Evolutionary conservation across 2,797 vertebrate species (phyloP).

Genomic region (Scleropages formosus): DNA sequence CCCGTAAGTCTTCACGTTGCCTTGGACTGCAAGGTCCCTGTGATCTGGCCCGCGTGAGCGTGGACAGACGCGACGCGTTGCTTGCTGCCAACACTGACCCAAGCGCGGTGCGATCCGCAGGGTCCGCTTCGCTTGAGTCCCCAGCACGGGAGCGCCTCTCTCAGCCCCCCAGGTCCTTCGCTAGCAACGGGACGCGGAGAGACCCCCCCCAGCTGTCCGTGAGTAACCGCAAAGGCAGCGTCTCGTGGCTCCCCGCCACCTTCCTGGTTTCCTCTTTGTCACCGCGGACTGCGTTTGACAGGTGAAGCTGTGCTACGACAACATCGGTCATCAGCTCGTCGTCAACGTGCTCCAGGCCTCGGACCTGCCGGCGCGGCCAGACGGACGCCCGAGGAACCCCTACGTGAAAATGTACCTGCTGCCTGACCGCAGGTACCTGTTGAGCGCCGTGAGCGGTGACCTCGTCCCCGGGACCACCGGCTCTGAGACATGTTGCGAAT

Average conservation of each 20-base stretch:
- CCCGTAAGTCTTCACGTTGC: slow-evolving; percentile 78
- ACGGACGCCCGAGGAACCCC: slow-evolving; percentile 91
- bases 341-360: slow-evolving; percentile 93
- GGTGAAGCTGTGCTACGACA: slow-evolving; percentile 98
- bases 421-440: slow-evolving; percentile 90
- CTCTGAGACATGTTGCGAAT: neutral
- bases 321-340: slow-evolving; percentile 93
- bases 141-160: slow-evolving; percentile 98
- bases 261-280: neutral
- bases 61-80: no score
- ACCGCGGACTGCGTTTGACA: slow-evolving; percentile 45
- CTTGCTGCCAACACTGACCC: neutral
- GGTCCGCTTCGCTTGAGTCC: slow-evolving; percentile 99
- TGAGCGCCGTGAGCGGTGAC: neutral
- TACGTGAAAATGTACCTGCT: slow-evolving; percentile 99
- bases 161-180: slow-evolving; percentile 95
- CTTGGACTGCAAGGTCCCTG: neutral
- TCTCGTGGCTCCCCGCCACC: neutral
- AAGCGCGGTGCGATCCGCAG: slow-evolving; percentile 57
- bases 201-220: slow-evolving; percentile 94
- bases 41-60: neutral
- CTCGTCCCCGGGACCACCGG: neutral
- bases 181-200: slow-evolving; percentile 87
- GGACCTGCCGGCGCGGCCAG: slow-evolving; percentile 82
- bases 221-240: slow-evolving; percentile 46